Evolutionary conservation across 2,888 invertebrate genomes (phyloP).

Genomic region (Euclidia mi): DNA sequence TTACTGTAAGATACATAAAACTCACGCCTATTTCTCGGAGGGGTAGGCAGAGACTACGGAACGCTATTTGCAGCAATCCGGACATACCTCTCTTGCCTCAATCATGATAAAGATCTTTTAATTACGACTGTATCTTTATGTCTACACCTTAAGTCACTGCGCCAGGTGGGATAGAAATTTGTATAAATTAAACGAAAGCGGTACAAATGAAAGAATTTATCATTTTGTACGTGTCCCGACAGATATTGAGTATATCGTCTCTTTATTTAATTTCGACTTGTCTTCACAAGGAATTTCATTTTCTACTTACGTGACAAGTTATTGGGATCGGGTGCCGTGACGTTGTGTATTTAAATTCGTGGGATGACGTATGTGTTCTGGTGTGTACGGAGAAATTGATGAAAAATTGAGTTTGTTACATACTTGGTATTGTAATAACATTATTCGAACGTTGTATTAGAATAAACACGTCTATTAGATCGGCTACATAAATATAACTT

Average conservation of each 20-base stretch:
- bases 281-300: constrained; percentile 54
- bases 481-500: too few species aligned
- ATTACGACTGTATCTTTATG: constrained; percentile 14
- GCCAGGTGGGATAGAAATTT: constrained; percentile 58
- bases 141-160: constrained; percentile 31
- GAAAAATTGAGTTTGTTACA: too few species aligned
- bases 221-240: constrained; percentile 66
- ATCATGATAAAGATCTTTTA: neutral
- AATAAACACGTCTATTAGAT: too few species aligned
- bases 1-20: too few species aligned
- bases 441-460: too few species aligned
- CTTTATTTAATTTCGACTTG: constrained; percentile 63
- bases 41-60: too few species aligned
- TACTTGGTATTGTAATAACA: neutral
- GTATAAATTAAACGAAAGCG: constrained; percentile 79
- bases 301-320: constrained; percentile 56
- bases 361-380: constrained; percentile 39
- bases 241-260: constrained; percentile 50
- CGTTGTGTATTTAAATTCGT: constrained; percentile 49
- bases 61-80: too few species aligned
- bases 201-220: constrained; percentile 83
- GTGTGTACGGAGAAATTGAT: constrained; percentile 1
- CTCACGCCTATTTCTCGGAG: too few species aligned
- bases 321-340: constrained; percentile 44
- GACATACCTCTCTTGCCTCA: too few species aligned